These are phyloP conservation scores for Cataglyphis albicans DNA, from an alignment of 2,888 invertebrate species.

Conservation along the genomic window DNA sequence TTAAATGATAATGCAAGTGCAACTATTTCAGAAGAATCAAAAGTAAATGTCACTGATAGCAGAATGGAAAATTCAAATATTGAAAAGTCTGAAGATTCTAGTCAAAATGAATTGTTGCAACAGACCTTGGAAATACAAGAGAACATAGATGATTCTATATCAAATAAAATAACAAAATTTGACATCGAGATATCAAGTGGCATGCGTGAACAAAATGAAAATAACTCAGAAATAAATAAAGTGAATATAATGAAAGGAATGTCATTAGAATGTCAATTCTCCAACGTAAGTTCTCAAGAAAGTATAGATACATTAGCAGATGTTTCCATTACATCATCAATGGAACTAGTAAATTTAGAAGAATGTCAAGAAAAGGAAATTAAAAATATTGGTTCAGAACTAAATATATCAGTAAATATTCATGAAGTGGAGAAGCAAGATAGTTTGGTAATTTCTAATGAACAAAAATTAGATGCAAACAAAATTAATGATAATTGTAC, in stretches of 20 bases:
- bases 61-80: not conserved
- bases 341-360: slow-evolving; percentile 15
- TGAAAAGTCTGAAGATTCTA: slow-evolving; percentile 1
- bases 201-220: slow-evolving; percentile 13
- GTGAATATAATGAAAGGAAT: not conserved
- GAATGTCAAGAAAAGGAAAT: not conserved
- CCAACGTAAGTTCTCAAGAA: slow-evolving; percentile 20
- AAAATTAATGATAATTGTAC: slow-evolving; percentile 12
- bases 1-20: slow-evolving; percentile 4
- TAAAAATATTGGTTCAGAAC: slow-evolving; percentile 19
- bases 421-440: not conserved
- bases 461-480: slow-evolving; percentile 13
- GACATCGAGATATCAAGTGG: not conserved
- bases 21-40: slow-evolving; percentile 57
- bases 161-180: not conserved
- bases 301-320: not conserved
- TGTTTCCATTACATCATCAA: not conserved
- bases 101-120: slow-evolving; percentile 16
- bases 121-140: slow-evolving; percentile 9
- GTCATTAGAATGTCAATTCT: slow-evolving; percentile 16
- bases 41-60: slow-evolving; percentile 6
- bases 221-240: slow-evolving; percentile 4
- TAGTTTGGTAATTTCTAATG: not conserved
- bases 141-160: not conserved
- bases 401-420: not conserved